These are phyloP conservation scores for Drosophila novamexicana DNA, from an alignment of 1,140 invertebrate species.

Conservation along the genomic window DNA sequence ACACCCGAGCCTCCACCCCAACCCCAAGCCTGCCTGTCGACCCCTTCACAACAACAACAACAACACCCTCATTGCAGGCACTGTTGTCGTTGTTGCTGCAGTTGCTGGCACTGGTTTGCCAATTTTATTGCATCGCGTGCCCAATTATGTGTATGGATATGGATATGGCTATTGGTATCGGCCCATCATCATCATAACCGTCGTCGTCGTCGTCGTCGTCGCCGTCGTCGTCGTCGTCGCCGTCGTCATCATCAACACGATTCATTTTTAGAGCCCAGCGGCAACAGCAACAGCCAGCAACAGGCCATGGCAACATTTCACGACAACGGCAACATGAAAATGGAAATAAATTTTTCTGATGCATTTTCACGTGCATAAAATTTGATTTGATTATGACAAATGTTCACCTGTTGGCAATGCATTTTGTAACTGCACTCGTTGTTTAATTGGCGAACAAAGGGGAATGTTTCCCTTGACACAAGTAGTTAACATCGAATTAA, in stretches of 20 bases:
- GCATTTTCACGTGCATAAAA: conserved; percentile 41
- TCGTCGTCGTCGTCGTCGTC: conserved; percentile 30
- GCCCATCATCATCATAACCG: conserved; percentile 14
- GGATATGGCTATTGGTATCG: conserved; percentile 57
- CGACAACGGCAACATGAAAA: conserved; percentile 37
- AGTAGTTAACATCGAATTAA: conserved; percentile 6
- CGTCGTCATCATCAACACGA: conserved; percentile 37
- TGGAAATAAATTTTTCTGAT: conserved; percentile 29
- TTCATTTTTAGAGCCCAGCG: conserved; percentile 38
- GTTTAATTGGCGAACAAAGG: conserved; percentile 10
- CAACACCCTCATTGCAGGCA: background rate
- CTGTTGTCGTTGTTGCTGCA: conserved; percentile 14
- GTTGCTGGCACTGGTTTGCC: conserved; percentile 37
- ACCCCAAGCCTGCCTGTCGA: background rate
- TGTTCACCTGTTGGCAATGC: conserved; percentile 37
- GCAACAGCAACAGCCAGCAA: conserved; percentile 12
- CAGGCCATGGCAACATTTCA: conserved; percentile 20
- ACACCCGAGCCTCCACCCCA: background rate
- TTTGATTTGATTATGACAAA: conserved; percentile 56
- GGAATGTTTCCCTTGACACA: conserved; percentile 9
- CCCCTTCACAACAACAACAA: background rate
- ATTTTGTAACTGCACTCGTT: background rate
- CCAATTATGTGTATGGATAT: conserved; percentile 68
- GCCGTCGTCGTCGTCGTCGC: conserved; percentile 11
- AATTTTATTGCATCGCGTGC: conserved; percentile 78